Percentiles rank a stretch among this genome's conserved stretches.
Conservation (phyloP, 1,140 invertebrate species). For the Pseudomyrmex gracilis region DNA sequence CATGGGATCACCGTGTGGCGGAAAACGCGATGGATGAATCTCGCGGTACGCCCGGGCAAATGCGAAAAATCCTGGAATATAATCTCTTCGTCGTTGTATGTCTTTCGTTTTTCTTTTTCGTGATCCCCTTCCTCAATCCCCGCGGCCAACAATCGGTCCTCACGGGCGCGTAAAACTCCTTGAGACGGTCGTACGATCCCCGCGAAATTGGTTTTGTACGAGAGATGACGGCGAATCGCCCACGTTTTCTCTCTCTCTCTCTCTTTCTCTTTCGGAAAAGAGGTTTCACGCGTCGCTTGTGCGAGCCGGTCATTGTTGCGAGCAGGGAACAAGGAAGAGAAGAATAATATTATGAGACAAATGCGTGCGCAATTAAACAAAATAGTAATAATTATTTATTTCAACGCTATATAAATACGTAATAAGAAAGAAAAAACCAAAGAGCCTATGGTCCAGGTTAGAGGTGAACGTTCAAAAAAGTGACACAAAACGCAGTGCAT, state of each 20-base stretch:
- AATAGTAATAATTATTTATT: neutral
- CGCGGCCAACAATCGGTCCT: conserved; percentile 79
- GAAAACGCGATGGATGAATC: conserved; percentile 49
- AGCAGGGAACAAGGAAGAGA: neutral
- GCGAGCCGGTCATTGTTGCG: conserved; percentile 20
- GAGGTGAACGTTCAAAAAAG: too few species aligned
- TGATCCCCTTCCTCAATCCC: conserved; percentile 53
- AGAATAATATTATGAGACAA: neutral
- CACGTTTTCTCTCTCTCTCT: neutral
- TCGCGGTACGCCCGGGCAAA: conserved; percentile 62
- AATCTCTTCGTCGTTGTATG: conserved; percentile 71
- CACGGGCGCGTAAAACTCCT: conserved; percentile 79
- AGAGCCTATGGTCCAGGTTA: too few species aligned
- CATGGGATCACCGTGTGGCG: conserved; percentile 36
- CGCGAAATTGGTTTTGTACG: conserved; percentile 72
- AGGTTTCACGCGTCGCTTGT: conserved; percentile 39
- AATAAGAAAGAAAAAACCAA: too few species aligned
- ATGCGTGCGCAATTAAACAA: neutral
- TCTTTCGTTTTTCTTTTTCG: conserved; percentile 68
- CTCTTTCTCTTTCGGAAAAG: conserved; percentile 23
- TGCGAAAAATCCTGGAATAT: conserved; percentile 77
- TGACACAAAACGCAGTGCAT: too few species aligned
- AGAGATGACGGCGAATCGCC: conserved; percentile 44
- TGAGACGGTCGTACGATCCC: conserved; percentile 71
- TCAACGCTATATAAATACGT: neutral